Evolutionary conservation across 2,888 invertebrate genomes (phyloP), one percentile per base, ranked within the genome.

Genomic region (Cheilosia vernalis): DNA sequence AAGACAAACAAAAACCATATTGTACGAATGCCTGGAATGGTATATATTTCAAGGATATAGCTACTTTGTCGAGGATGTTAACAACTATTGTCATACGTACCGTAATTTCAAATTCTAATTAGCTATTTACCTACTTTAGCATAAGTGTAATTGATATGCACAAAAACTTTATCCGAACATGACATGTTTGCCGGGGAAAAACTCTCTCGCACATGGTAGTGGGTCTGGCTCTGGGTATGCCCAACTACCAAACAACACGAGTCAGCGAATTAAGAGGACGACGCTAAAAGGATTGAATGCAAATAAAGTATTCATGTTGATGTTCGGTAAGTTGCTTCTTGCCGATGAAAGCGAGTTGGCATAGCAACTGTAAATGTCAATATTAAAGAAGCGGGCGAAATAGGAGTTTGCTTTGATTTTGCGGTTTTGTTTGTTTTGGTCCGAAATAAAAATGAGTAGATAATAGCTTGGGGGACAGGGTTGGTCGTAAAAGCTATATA

Each of bases 281-380:
- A 17, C 30, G 47, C 19, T 55, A 58, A 74, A 74, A 74, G 58
- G 56, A 66, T 74, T 66, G 49, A 64, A 74, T 42, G 15, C 21
- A 74, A 74, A 74, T 66, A 66, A 74, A 66, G 58, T 49, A 58
- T 58, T 74, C 37, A 58, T 58, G 56, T 27, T 69, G 44, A 56
- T 69, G 37, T 47, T 47, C 10, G 56, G 30, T 21, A 47, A 24
- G 21, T 44, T 37, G 13, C 37, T 56, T 73, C 24, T 21, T 49
- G 24, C 30, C 55, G 56, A 64, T 55, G 63, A 47, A 73, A 49
- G 33, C 33, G 73, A 72, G 30, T 60, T 44, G 51, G 61, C 53
- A 47, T 44, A 42, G 61, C 61, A 37, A 63, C 64, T 24, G 58
- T 40, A 64, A 56, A 58, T 58, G 74, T 74, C 66, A 74, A 74